Conservation (phyloP, 2,888 invertebrate genomes). For the Siphonodentalium dalli region DNA sequence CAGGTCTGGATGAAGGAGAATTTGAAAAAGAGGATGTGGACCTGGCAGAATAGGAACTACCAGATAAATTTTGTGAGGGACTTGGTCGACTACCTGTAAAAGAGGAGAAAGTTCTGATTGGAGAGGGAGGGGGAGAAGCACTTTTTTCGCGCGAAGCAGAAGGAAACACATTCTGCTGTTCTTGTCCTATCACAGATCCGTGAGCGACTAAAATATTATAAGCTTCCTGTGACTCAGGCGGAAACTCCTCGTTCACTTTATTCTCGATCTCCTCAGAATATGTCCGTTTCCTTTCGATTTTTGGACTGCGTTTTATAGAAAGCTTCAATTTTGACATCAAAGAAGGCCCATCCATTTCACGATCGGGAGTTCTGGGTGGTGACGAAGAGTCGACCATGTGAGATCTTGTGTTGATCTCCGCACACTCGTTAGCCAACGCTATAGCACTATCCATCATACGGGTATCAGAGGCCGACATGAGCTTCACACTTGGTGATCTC, state of each 20-base stretch:
- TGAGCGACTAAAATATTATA: slow-evolving; percentile 91
- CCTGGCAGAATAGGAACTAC: background rate
- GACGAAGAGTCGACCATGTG: slow-evolving; percentile 33
- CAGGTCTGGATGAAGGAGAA: slow-evolving; percentile 32
- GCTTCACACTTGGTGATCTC: slow-evolving; percentile 74
- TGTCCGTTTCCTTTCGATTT: slow-evolving; percentile 74
- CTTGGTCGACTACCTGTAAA: slow-evolving; percentile 11
- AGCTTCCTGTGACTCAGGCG: slow-evolving; percentile 86
- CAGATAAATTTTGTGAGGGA: background rate
- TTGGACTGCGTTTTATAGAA: slow-evolving; percentile 69
- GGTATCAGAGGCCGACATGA: slow-evolving; percentile 91
- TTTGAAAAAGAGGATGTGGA: slow-evolving; percentile 24
- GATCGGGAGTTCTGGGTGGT: slow-evolving; percentile 34
- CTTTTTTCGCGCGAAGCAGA: too few relatives aligned
- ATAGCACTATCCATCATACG: slow-evolving; percentile 91
- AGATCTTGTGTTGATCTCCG: slow-evolving; percentile 59
- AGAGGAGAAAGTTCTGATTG: slow-evolving; percentile 6
- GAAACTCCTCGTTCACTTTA: slow-evolving; percentile 69
- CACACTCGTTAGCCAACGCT: slow-evolving; percentile 90
- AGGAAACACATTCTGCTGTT: too few relatives aligned
- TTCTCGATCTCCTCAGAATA: slow-evolving; percentile 79
- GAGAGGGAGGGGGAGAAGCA: background rate
- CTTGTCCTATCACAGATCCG: slow-evolving; percentile 44
- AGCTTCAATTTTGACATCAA: slow-evolving; percentile 44
- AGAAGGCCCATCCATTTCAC: slow-evolving; percentile 39